Conservation (phyloP, 2,113 vertebrate species). For the Podilymbus podiceps region DNA sequence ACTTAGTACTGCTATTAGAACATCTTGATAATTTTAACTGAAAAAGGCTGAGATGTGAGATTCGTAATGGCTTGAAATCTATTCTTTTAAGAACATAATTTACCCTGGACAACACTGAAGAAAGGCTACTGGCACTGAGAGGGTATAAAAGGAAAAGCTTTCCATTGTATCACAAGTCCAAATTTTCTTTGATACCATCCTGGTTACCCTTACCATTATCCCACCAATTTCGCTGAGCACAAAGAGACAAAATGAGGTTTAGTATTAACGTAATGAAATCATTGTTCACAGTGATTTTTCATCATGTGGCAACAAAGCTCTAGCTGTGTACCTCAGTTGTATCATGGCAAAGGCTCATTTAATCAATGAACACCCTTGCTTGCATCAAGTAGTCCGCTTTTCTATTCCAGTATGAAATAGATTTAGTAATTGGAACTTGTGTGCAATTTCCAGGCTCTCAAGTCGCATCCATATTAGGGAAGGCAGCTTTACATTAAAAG, state of each 20-base stretch:
- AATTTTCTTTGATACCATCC: background rate
- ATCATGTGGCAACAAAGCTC: background rate
- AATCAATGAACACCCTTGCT: background rate
- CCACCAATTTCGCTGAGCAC: background rate
- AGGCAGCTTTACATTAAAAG: background rate
- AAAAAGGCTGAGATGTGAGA: background rate
- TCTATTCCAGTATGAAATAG: background rate
- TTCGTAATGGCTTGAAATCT: background rate
- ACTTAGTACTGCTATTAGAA: background rate
- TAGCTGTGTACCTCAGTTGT: background rate
- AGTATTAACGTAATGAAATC: background rate
- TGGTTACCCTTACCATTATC: background rate
- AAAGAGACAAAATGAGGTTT: background rate
- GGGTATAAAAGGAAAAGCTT: background rate
- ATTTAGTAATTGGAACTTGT: background rate
- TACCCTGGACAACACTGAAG: background rate
- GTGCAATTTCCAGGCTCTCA: background rate
- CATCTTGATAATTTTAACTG: background rate
- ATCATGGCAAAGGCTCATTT: background rate
- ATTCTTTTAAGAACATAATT: background rate
- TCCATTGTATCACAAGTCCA: background rate
- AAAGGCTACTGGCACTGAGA: background rate
- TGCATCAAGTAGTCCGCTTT: background rate
- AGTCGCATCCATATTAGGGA: background rate
- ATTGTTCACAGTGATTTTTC: background rate